Evolutionary conservation across 1,140 invertebrate genomes (phyloP).

Genomic region (Leptonema lineaticorne): DNA sequence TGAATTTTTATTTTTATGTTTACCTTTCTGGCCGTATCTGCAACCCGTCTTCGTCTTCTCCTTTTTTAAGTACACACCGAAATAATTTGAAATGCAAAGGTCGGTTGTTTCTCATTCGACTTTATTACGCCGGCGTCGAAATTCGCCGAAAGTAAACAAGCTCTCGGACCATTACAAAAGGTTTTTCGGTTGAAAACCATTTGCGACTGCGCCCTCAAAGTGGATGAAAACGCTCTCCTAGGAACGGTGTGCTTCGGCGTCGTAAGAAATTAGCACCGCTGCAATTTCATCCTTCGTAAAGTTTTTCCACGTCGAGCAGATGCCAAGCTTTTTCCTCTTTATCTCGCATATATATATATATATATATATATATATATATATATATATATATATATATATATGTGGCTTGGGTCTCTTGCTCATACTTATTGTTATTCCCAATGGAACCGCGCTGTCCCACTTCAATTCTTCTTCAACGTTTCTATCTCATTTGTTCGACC

Average conservation of each 20-base stretch:
- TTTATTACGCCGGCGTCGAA: constrained; percentile 35
- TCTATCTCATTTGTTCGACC: no score
- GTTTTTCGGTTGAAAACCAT: not conserved
- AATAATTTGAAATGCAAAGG: not conserved
- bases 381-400: not conserved
- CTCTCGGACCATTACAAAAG: constrained; percentile 33
- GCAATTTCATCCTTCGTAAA: not conserved
- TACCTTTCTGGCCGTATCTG: no score
- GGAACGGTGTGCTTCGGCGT: not conserved
- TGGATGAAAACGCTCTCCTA: not conserved
- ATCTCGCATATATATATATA: not conserved
- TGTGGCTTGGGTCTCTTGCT: not conserved
- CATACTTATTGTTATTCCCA: no score
- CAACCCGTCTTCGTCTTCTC: not conserved
- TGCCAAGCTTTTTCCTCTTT: not conserved
- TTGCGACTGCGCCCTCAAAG: not conserved
- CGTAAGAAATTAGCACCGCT: constrained; percentile 7
- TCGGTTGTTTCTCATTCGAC: constrained; percentile 14
- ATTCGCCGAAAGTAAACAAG: constrained; percentile 37
- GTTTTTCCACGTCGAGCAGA: not conserved
- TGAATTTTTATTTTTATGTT: no score
- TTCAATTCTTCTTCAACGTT: no score
- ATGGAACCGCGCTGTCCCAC: no score
- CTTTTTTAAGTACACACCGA: not conserved
- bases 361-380: not conserved